Percentiles rank a stretch among this genome's conserved stretches.
Conservation (phyloP, 1,140 invertebrate genomes). For the Ylistrum balloti region DNA sequence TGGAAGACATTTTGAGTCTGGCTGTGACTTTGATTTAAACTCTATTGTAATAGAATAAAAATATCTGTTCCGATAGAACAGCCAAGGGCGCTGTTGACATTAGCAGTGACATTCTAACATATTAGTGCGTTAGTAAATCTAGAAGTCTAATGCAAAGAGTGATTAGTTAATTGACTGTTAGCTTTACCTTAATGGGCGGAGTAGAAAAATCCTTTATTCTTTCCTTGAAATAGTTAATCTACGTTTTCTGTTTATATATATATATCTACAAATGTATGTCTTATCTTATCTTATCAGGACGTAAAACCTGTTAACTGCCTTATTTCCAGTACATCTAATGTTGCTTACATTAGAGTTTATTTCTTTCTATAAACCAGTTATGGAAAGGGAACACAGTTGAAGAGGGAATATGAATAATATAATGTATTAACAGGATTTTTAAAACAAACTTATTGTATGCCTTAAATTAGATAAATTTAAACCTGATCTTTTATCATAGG, state of each 20-base stretch:
- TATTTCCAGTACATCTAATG: too few species aligned
- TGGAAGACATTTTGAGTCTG: neutral
- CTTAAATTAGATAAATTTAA: too few species aligned
- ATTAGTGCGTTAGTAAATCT: neutral
- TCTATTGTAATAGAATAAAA: neutral
- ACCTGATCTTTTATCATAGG: too few species aligned
- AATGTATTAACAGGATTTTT: too few species aligned
- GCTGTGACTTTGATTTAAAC: conserved; percentile 7
- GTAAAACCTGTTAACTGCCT: too few species aligned
- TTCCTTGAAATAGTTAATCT: neutral
- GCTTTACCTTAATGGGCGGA: neutral
- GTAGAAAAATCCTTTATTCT: neutral
- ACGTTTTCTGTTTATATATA: neutral
- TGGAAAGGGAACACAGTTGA: too few species aligned
- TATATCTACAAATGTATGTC: too few species aligned
- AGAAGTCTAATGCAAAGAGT: neutral
- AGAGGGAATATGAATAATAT: too few species aligned
- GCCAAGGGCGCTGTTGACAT: neutral
- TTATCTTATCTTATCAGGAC: too few species aligned
- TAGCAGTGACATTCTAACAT: neutral
- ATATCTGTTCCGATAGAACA: neutral
- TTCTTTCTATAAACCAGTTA: too few species aligned
- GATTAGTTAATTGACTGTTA: neutral
- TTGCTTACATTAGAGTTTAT: too few species aligned
- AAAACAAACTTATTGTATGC: too few species aligned